Conservation (phyloP, 2,113 vertebrate species). For the Patagioenas fasciata region DNA sequence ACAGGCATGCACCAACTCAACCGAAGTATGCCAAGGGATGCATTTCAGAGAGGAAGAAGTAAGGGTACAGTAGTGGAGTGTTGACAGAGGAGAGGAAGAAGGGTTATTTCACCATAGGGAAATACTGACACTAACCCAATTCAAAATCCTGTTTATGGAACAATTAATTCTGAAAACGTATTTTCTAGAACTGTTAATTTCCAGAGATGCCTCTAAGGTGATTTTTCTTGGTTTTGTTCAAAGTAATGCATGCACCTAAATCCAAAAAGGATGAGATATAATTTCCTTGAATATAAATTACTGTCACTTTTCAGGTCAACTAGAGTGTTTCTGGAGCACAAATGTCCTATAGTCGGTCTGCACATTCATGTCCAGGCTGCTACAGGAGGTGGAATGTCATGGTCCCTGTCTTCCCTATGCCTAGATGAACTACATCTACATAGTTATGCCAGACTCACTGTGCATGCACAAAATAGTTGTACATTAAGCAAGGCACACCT, state of each 20-base stretch:
- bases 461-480: neutral
- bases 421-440: neutral
- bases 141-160: neutral
- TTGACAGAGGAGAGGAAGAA: neutral
- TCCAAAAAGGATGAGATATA: neutral
- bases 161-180: neutral
- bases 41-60: neutral
- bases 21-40: neutral
- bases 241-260: neutral
- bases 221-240: neutral
- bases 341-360: neutral
- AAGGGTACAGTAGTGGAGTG: neutral
- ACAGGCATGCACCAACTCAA: neutral
- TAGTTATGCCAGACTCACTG: neutral
- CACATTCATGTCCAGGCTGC: neutral
- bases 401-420: neutral
- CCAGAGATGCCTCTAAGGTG: neutral
- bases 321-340: neutral
- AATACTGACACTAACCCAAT: neutral
- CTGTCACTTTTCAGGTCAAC: neutral
- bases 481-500: neutral
- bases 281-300: neutral
- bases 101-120: neutral
- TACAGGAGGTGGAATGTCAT: neutral
- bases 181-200: neutral